phyloP scores from a whole-genome alignment of 2,888 invertebrate species.

The Diloba caeruleocephala region DNA sequence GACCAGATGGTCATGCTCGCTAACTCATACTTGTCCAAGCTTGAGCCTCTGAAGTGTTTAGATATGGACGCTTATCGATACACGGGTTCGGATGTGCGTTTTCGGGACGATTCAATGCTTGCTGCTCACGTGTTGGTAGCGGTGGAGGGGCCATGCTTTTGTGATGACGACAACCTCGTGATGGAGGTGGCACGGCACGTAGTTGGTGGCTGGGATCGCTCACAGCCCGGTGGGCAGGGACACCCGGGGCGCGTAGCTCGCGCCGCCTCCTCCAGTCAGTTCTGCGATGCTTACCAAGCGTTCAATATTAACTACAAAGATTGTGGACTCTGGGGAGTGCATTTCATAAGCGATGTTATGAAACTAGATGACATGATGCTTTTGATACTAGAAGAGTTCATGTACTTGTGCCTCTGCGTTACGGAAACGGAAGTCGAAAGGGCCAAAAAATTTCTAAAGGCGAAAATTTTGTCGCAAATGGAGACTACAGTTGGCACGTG shows the following conservation, averaged over 20 bases:
- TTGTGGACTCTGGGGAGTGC: slow-evolving; percentile 98
- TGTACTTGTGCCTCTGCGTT: slow-evolving; percentile 94
- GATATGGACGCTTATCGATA: slow-evolving; percentile 90
- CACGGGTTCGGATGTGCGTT: slow-evolving; percentile 96
- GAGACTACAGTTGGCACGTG: slow-evolving; percentile 97
- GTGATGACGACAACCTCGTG: slow-evolving; percentile 96
- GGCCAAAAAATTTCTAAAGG: slow-evolving; percentile 96
- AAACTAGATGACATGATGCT: slow-evolving; percentile 92
- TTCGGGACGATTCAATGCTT: slow-evolving; percentile 96
- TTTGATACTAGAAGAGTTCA: slow-evolving; percentile 94
- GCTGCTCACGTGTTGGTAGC: slow-evolving; percentile 97
- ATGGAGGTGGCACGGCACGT: slow-evolving; percentile 97
- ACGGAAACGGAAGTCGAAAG: slow-evolving; percentile 96
- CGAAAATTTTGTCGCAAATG: slow-evolving; percentile 96
- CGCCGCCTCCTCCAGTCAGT: slow-evolving; percentile 90
- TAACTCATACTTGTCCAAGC: slow-evolving; percentile 91
- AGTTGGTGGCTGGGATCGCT: slow-evolving; percentile 96
- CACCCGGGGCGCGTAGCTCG: slow-evolving; percentile 95
- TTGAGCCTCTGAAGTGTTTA: slow-evolving; percentile 89
- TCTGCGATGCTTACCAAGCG: slow-evolving; percentile 97
- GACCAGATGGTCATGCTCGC: slow-evolving; percentile 94
- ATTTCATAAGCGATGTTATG: slow-evolving; percentile 93
- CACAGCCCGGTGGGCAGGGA: slow-evolving; percentile 95
- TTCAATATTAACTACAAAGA: slow-evolving; percentile 99
- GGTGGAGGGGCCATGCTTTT: slow-evolving; percentile 97